Conservation (phyloP, 1,140 invertebrate genomes). For the Drosophila punjabiensis region DNA sequence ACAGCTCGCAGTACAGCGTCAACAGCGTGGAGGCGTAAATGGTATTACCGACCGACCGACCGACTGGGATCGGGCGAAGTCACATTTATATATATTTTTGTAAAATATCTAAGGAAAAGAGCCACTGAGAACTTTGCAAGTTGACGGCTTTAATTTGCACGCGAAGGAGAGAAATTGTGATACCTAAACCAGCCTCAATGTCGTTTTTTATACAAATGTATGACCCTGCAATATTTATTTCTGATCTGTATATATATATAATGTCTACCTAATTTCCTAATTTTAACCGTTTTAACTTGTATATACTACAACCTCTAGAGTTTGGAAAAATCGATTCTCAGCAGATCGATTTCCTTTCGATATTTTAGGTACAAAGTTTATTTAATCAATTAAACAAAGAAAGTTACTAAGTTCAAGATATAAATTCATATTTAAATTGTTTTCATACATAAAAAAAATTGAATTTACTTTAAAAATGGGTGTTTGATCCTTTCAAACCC, state of each 20-base stretch:
- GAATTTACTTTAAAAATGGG: too few species aligned
- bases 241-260: slow-evolving; percentile 46
- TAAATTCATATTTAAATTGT: not conserved
- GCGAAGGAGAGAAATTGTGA: slow-evolving; percentile 60
- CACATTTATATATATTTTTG: slow-evolving; percentile 51
- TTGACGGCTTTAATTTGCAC: slow-evolving; percentile 44
- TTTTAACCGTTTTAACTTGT: slow-evolving; percentile 40
- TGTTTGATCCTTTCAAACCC: not conserved
- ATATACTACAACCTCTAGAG: slow-evolving; percentile 19
- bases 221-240: slow-evolving; percentile 49
- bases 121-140: slow-evolving; percentile 69
- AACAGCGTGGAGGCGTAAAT: slow-evolving; percentile 80
- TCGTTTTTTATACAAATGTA: slow-evolving; percentile 21
- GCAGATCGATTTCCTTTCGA: not conserved
- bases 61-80: slow-evolving; percentile 11
- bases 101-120: slow-evolving; percentile 59
- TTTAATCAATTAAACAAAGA: not conserved
- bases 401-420: not conserved
- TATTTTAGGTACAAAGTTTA: not conserved
- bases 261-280: slow-evolving; percentile 9
- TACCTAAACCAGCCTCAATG: slow-evolving; percentile 60
- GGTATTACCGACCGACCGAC: slow-evolving; percentile 38
- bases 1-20: slow-evolving; percentile 81
- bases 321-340: not conserved
- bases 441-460: not conserved